These are phyloP conservation scores for Chaetodon auriga DNA, from an alignment of 2,113 vertebrate genomes.

Conservation along the genomic window DNA sequence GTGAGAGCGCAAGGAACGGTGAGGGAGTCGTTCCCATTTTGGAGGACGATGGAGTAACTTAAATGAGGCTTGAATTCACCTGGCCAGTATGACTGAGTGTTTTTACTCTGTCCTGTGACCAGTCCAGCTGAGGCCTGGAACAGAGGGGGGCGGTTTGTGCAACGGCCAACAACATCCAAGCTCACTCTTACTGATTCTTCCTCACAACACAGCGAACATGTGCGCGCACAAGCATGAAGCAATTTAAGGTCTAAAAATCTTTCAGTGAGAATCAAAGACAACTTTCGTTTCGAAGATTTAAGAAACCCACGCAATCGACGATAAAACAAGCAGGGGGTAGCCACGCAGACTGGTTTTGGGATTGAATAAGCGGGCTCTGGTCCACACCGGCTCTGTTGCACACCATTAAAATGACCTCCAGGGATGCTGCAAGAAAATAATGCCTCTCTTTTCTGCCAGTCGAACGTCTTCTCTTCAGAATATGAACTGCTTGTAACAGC, in stretches of 20 bases:
- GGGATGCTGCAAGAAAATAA: background rate
- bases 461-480: slow-evolving; percentile 30
- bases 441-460: background rate
- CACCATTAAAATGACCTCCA: background rate
- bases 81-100: slow-evolving; percentile 52
- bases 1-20: background rate
- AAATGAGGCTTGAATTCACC: slow-evolving; percentile 55
- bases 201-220: background rate
- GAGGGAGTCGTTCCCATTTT: background rate
- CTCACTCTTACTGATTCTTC: background rate
- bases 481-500: background rate
- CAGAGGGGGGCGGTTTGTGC: slow-evolving; percentile 9
- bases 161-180: slow-evolving; percentile 14
- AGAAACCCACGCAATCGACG: background rate
- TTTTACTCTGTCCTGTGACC: slow-evolving; percentile 54
- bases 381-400: background rate
- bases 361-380: background rate
- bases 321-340: background rate
- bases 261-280: background rate
- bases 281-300: too few species aligned
- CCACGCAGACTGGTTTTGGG: background rate
- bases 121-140: slow-evolving; percentile 18
- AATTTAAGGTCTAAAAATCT: background rate
- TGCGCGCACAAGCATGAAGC: background rate
- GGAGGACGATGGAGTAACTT: slow-evolving; percentile 32